Evolutionary conservation across 1,140 invertebrate species (phyloP).

Genomic region (Drosophila carrolli): DNA sequence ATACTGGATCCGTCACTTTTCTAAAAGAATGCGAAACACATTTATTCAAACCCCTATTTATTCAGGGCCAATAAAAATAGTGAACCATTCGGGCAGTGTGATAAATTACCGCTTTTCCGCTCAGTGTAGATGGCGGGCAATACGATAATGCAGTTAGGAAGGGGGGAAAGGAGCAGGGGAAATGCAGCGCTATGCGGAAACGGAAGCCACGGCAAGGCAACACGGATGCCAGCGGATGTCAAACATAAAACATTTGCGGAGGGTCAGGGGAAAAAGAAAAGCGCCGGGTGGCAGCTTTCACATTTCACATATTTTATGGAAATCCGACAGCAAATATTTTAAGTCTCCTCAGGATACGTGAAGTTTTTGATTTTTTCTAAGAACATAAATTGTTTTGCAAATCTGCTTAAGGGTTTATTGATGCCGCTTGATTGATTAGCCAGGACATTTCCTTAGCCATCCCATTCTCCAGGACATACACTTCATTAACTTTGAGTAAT

Average conservation of each 20-base stretch:
- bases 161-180: not conserved
- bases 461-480: not conserved
- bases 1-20: no score
- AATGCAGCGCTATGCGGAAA: constrained; percentile 51
- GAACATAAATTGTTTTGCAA: constrained; percentile 16
- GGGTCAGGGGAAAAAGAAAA: constrained; percentile 22
- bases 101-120: constrained; percentile 12
- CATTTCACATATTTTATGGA: constrained; percentile 33
- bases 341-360: not conserved
- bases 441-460: not conserved
- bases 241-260: constrained; percentile 49
- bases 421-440: constrained; percentile 36
- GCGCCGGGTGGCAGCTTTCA: constrained; percentile 4
- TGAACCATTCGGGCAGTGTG: not conserved
- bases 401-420: constrained; percentile 33
- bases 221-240: constrained; percentile 57
- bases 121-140: constrained; percentile 1
- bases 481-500: constrained; percentile 28
- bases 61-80: not conserved
- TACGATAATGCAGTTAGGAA: constrained; percentile 25
- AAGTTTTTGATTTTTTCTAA: constrained; percentile 1
- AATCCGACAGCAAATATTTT: constrained; percentile 28
- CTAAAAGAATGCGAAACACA: no score
- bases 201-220: constrained; percentile 55
- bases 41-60: no score